These are phyloP conservation scores for Oscheius myriophilus DNA, from an alignment of 2,888 invertebrate species.

Conservation along the genomic window DNA sequence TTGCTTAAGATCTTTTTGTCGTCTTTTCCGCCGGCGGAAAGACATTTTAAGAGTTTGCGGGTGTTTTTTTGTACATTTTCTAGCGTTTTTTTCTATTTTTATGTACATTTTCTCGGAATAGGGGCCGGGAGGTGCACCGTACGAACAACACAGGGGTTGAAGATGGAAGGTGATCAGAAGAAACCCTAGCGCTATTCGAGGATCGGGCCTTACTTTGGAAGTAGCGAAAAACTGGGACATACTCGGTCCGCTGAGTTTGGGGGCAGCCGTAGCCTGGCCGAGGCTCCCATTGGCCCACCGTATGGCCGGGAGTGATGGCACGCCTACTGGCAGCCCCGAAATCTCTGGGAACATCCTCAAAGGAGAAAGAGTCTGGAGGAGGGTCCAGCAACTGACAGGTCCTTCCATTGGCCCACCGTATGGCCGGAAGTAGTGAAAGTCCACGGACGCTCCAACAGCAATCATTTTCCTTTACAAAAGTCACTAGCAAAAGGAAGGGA, in stretches of 20 bases:
- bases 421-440: constrained; percentile 27
- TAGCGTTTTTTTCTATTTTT: constrained; percentile 25
- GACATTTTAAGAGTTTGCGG: constrained; percentile 20
- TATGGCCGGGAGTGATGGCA: constrained; percentile 30
- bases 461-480: background rate
- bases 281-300: constrained; percentile 29
- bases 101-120: constrained; percentile 6
- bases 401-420: constrained; percentile 29
- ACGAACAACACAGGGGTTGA: constrained; percentile 1
- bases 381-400: constrained; percentile 10
- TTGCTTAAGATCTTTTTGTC: constrained; percentile 25
- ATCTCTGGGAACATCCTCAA: background rate
- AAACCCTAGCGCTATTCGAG: background rate
- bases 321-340: constrained; percentile 21
- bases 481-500: constrained; percentile 9
- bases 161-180: background rate
- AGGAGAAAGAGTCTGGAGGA: constrained; percentile 3
- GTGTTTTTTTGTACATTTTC: constrained; percentile 30
- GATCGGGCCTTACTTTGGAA: background rate
- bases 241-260: background rate
- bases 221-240: constrained; percentile 4
- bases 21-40: constrained; percentile 30
- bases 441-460: constrained; percentile 9
- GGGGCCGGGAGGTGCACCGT: constrained; percentile 3
- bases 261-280: constrained; percentile 28